phyloP scores from a whole-genome alignment of 2,888 invertebrate genomes.

The Pammene fasciana region DNA sequence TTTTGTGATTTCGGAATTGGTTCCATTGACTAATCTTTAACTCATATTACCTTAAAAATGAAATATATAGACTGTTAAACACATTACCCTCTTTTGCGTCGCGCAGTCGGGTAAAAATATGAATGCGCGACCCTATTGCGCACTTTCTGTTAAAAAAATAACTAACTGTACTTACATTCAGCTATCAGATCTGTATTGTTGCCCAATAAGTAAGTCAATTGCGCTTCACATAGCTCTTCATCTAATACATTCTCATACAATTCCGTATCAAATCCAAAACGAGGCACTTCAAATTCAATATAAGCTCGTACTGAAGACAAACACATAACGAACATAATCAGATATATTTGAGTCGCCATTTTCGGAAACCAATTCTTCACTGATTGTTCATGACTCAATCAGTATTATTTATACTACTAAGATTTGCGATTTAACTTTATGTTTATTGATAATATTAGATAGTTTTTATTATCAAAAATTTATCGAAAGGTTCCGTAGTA shows the following conservation, averaged over 20 bases:
- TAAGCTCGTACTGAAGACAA: slow-evolving; percentile 5
- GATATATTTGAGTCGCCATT: neutral
- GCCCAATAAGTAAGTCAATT: slow-evolving; percentile 13
- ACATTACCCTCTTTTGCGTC: too few species aligned
- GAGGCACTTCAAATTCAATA: slow-evolving; percentile 15
- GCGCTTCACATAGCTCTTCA: slow-evolving; percentile 20
- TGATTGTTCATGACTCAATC: neutral
- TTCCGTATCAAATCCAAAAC: neutral
- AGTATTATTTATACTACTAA: neutral
- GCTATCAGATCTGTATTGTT: slow-evolving; percentile 14
- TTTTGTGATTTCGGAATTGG: too few species aligned
- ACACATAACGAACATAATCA: neutral
- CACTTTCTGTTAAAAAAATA: too few species aligned
- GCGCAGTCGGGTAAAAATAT: too few species aligned
- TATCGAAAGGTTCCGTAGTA: neutral
- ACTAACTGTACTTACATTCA: slow-evolving; percentile 11
- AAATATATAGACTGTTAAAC: too few species aligned
- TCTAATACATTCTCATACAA: slow-evolving; percentile 20
- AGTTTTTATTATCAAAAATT: neutral
- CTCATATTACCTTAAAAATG: too few species aligned
- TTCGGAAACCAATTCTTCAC: neutral
- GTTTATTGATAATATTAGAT: neutral
- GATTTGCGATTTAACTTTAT: neutral
- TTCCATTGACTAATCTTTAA: too few species aligned
- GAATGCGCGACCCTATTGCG: too few species aligned